These are phyloP conservation scores for Polydrusus tereticollis DNA, from an alignment of 2,888 invertebrate species.

Conservation along the genomic window DNA sequence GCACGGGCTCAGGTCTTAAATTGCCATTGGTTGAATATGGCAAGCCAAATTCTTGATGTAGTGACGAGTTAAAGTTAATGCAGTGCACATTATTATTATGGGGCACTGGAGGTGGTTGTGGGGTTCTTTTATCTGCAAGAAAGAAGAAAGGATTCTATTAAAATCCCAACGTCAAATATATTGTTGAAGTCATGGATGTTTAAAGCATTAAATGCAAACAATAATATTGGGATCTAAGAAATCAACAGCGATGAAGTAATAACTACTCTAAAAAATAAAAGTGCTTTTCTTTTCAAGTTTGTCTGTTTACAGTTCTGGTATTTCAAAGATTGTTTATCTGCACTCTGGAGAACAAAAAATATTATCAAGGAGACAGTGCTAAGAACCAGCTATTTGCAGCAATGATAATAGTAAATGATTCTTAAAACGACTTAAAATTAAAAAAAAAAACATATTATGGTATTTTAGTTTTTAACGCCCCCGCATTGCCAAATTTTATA, in stretches of 20 bases:
- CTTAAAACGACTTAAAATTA: not conserved
- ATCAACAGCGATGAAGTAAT: too few relatives aligned
- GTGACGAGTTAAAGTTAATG: constrained; percentile 67
- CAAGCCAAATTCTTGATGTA: constrained; percentile 69
- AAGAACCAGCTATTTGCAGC: too few relatives aligned
- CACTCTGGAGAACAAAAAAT: too few relatives aligned
- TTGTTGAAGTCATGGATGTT: not conserved
- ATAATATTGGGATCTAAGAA: too few relatives aligned
- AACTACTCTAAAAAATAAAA: too few relatives aligned
- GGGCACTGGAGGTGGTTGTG: not conserved
- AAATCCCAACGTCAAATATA: not conserved
- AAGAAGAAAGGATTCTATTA: constrained; percentile 9
- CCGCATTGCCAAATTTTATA: not conserved
- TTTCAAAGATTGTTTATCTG: too few relatives aligned
- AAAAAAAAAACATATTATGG: not conserved
- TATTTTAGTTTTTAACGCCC: not conserved
- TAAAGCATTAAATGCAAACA: not conserved
- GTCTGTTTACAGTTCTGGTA: too few relatives aligned
- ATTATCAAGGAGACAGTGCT: too few relatives aligned
- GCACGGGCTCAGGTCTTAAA: constrained; percentile 2
- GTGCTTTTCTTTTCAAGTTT: too few relatives aligned
- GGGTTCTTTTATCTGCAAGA: constrained; percentile 53
- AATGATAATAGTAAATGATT: too few relatives aligned
- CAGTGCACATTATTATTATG: constrained; percentile 54
- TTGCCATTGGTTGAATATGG: constrained; percentile 59